These are phyloP conservation scores for Chanos chanos DNA, from an alignment of 2,797 vertebrate species.

Conservation along the genomic window DNA sequence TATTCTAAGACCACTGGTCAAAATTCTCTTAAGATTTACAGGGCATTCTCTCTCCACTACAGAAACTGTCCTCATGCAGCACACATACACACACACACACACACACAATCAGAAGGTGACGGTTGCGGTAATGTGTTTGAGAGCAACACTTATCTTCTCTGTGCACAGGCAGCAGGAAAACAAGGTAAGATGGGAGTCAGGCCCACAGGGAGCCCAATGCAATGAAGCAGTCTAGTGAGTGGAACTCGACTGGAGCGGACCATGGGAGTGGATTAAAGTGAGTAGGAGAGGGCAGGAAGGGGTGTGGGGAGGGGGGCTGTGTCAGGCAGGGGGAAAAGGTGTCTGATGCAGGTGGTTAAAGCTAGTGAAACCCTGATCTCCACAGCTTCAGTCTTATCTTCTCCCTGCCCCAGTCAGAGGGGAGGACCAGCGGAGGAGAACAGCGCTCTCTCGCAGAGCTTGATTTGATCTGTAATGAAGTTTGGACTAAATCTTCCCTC, in stretches of 20 bases:
- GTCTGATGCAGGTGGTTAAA: neutral
- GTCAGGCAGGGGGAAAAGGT: neutral
- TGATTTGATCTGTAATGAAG: conserved; percentile 32
- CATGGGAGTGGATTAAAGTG: conserved; percentile 16
- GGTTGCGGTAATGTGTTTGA: neutral
- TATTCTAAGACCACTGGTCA: no score
- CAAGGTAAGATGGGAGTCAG: neutral
- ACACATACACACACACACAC: neutral
- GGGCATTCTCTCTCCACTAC: neutral
- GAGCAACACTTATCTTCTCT: conserved; percentile 36
- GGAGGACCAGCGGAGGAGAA: conserved; percentile 2
- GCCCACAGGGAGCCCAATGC: conserved; percentile 10
- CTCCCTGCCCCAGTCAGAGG: conserved; percentile 1
- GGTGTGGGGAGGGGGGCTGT: neutral
- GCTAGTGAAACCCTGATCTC: neutral
- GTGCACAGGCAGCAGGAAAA: neutral
- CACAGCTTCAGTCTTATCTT: conserved; percentile 23
- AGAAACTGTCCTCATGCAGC: neutral
- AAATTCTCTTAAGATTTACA: neutral
- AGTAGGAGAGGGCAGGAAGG: neutral
- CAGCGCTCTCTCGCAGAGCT: conserved; percentile 9
- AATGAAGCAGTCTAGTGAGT: neutral
- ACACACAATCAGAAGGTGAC: conserved; percentile 1
- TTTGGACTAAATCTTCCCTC: conserved; percentile 20
- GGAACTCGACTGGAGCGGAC: neutral